A percentile compares a stretch with the other conserved stretches of the same genome.
These are phyloP conservation scores for Pseudoatta argentina DNA, from an alignment of 1,140 invertebrate species.

Conservation along the genomic window DNA sequence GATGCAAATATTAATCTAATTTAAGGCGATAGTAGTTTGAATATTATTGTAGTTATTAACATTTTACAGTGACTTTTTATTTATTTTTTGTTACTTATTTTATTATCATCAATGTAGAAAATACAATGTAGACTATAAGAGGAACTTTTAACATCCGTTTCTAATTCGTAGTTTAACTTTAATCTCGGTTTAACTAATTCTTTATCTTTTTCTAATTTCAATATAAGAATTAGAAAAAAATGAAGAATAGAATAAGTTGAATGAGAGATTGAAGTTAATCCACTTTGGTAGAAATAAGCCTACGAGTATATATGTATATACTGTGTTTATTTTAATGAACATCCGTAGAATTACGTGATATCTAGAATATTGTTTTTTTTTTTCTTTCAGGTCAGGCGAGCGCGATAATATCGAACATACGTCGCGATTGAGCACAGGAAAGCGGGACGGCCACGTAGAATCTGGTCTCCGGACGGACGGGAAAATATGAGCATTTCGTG, in stretches of 20 bases:
- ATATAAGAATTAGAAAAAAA: too few relatives aligned
- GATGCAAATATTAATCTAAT: not conserved
- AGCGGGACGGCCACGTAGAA: conserved; percentile 79
- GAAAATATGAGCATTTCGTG: conserved; percentile 84
- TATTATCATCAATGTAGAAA: not conserved
- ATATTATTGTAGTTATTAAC: not conserved
- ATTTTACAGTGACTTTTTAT: not conserved
- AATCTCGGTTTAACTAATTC: too few relatives aligned
- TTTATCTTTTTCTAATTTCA: too few relatives aligned
- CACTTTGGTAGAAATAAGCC: too few relatives aligned
- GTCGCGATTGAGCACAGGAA: conserved; percentile 71
- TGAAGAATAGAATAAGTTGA: too few relatives aligned
- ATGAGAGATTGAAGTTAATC: too few relatives aligned
- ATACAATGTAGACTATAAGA: not conserved
- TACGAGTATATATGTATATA: too few relatives aligned
- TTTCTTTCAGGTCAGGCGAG: conserved; percentile 41
- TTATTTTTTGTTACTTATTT: not conserved
- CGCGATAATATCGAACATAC: conserved; percentile 2
- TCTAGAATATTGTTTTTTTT: not conserved
- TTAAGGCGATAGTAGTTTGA: not conserved
- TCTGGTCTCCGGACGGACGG: conserved; percentile 74
- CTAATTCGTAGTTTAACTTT: too few relatives aligned
- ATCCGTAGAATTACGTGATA: not conserved
- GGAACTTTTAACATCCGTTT: not conserved
- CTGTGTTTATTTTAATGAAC: conserved; percentile 27